A percentile compares a stretch with the other conserved stretches of the same genome.
Conservation (phyloP, 2,797 vertebrate genomes). For the Sebastiscus tertius region DNA sequence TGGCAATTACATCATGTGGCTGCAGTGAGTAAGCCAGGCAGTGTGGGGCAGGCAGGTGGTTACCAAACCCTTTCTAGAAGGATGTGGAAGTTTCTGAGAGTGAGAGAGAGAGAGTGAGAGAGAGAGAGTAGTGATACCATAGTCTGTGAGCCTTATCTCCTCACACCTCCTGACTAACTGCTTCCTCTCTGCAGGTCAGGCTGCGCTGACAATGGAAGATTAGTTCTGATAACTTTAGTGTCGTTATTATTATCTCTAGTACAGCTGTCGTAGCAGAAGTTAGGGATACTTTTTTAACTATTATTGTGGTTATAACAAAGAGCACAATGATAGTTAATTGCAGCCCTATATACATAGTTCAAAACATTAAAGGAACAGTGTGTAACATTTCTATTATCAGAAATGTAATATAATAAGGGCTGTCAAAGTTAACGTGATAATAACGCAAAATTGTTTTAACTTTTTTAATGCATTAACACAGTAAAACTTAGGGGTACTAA, state of each 20-base stretch:
- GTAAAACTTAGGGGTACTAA: no score
- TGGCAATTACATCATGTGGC: slow-evolving; percentile 68
- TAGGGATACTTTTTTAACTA: no score
- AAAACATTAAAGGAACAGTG: neutral
- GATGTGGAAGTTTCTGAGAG: slow-evolving; percentile 46
- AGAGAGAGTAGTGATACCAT: neutral
- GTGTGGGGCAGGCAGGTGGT: slow-evolving; percentile 40
- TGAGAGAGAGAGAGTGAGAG: neutral
- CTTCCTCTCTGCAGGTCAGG: neutral
- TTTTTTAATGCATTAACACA: no score
- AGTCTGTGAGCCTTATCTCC: slow-evolving; percentile 20
- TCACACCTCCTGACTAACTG: neutral
- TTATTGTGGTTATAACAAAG: no score
- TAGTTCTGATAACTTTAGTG: neutral
- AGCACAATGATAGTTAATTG: no score
- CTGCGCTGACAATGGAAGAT: slow-evolving; percentile 21
- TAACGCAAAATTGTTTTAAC: no score
- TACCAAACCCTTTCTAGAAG: slow-evolving; percentile 61
- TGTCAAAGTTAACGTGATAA: no score
- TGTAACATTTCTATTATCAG: no score
- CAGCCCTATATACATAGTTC: neutral
- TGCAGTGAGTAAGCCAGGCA: slow-evolving; percentile 28
- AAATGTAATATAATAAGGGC: no score
- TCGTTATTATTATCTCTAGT: neutral
- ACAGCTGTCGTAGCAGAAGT: neutral